phyloP scores from a whole-genome alignment of 2,113 vertebrate genomes.

The Fukomys damarensis region DNA sequence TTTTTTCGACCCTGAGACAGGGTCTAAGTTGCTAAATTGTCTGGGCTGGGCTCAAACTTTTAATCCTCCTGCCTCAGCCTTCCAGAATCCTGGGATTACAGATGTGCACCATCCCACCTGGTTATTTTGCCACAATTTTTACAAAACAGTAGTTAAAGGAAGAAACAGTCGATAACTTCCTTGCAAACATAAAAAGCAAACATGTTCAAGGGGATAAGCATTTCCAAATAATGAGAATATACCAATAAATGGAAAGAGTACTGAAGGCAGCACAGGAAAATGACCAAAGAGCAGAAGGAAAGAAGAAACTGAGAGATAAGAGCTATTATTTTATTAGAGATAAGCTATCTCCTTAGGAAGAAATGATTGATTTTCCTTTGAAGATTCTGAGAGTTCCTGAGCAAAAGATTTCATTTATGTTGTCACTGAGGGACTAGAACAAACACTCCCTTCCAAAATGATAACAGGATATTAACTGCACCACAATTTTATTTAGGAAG shows the following conservation, averaged over 20 bases:
- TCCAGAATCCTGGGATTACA: background rate
- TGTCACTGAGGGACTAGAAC: background rate
- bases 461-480: background rate
- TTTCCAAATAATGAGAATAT: background rate
- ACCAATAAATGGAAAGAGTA: background rate
- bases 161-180: background rate
- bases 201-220: background rate
- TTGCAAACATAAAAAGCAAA: background rate
- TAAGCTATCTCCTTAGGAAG: background rate
- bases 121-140: background rate
- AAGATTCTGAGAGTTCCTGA: background rate
- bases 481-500: background rate
- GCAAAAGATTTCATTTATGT: background rate
- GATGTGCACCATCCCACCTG: background rate
- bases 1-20: background rate
- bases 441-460: background rate
- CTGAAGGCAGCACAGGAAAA: background rate
- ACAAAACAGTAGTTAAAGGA: background rate
- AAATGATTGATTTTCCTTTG: background rate
- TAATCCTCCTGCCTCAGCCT: background rate
- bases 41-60: background rate
- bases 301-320: background rate
- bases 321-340: background rate
- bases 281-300: background rate
- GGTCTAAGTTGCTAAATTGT: background rate